Conservation (phyloP, 92 coral and sea anemone genomes). For the Phymanthus crucifer region DNA sequence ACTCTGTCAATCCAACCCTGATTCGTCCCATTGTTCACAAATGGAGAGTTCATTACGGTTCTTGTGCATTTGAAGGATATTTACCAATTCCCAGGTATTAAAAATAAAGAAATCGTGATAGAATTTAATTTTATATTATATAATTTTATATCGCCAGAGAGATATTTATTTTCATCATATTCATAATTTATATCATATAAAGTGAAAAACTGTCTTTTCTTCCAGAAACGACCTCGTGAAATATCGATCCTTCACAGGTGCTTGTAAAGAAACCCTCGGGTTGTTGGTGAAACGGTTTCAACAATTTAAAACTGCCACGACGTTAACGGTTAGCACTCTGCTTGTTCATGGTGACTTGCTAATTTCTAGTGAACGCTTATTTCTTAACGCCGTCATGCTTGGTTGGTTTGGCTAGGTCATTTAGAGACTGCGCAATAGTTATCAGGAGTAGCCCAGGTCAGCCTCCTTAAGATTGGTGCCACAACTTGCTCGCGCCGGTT, state of each 20-base stretch:
- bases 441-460: no score
- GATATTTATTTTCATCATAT: no score
- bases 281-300: conserved; percentile 42
- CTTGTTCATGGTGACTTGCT: no score
- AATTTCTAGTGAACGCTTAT: no score
- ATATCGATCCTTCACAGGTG: conserved; percentile 39
- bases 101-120: background rate
- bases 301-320: conserved; percentile 4
- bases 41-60: conserved; percentile 45
- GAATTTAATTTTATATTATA: no score
- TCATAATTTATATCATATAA: background rate
- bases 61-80: conserved; percentile 48
- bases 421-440: no score
- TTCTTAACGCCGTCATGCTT: no score
- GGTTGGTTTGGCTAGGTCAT: no score
- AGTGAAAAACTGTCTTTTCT: background rate
- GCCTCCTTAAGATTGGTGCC: no score
- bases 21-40: conserved; percentile 55
- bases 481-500: no score
- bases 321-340: conserved; percentile 26
- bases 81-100: conserved; percentile 32
- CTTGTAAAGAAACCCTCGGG: conserved; percentile 44
- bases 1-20: conserved; percentile 45
- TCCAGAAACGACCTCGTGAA: conserved; percentile 29
- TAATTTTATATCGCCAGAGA: no score